Evolutionary conservation across 2,113 vertebrate species (phyloP).

Genomic region (Leucosticte australis): DNA sequence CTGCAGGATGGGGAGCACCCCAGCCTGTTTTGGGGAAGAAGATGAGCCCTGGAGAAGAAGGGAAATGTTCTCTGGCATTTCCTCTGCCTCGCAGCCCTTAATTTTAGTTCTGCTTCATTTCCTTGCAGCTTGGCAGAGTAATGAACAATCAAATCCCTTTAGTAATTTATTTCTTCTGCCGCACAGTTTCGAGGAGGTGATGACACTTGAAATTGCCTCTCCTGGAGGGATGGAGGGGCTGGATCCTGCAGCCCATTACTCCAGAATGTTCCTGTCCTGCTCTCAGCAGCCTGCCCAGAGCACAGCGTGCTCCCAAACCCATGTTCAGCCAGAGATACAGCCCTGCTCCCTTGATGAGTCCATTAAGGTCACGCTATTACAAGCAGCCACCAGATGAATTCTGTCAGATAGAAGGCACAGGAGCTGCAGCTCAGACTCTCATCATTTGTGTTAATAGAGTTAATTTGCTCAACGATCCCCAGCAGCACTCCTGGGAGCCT

Average conservation of each 20-base stretch:
- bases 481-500: not conserved
- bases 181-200: slow-evolving; percentile 13
- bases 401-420: slow-evolving; percentile 27
- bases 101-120: slow-evolving; percentile 63
- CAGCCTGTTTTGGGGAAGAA: not conserved
- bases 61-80: not conserved
- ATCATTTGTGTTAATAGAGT: slow-evolving; percentile 35
- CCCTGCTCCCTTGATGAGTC: slow-evolving; percentile 18
- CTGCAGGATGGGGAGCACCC: not conserved
- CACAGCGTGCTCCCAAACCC: not conserved
- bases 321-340: not conserved
- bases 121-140: slow-evolving; percentile 45
- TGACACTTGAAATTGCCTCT: slow-evolving; percentile 61
- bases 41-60: not conserved
- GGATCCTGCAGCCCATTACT: slow-evolving; percentile 5
- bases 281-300: not conserved
- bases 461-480: slow-evolving; percentile 47
- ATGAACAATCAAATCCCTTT: slow-evolving; percentile 60
- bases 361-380: slow-evolving; percentile 51
- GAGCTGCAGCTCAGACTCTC: slow-evolving; percentile 1
- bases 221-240: slow-evolving; percentile 22
- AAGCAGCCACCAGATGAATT: slow-evolving; percentile 48
- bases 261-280: not conserved
- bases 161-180: slow-evolving; percentile 60
- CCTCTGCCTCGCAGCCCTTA: slow-evolving; percentile 30